Base-by-base conservation (phyloP, 2,888 invertebrate species). In the Busseola fusca region DNA sequence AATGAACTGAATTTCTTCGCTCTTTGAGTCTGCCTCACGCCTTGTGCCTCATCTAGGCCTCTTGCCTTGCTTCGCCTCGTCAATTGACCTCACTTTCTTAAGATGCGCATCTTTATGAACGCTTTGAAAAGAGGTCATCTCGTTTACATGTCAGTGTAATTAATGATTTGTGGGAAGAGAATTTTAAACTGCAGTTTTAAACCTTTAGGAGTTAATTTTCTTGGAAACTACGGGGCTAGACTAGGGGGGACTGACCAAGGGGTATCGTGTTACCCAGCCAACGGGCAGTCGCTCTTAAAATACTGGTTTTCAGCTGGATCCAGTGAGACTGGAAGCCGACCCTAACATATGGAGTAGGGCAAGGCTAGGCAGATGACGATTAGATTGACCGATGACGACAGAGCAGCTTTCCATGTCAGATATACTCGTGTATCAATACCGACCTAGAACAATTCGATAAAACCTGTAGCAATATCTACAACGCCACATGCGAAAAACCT, bases 1-100 rank as follows among this genome's bases (percentile, higher is more conserved):
- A 94, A 95, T 94, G 94, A 94, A 93, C 91, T 93, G 91, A 88
- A 91, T 91, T 89, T 87, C 87, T 87, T 74, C 87, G 85, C 89
- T 90, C 92, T 94, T 93, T 92, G 92, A 93, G 86, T 86, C 83
- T 83, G 82, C 84, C 82, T 88, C 88, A 64, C 84, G 82, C 78
- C 83, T 84, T 78, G 50, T 72, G 30, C 60, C 58, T 80, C 63
- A 45, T 68, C 72, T 52, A 73, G 45, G 69, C 69, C 77, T 73
- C 74, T 75, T 52, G 65, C 69, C 77, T 75, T 21, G 56, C 63
- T 69, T 77, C 64, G 80, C 57, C 80, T 76, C 30, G 79, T 52
- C 74, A 76, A 84, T 83, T 84, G 80, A 84, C 85, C 83, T 81
- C 83, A 70, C 70, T 77, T 78, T 82, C 87, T 87, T 87, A 74